Evolutionary conservation across 2,113 vertebrate genomes (phyloP).

Genomic region (Paracanthobrama guichenoti): DNA sequence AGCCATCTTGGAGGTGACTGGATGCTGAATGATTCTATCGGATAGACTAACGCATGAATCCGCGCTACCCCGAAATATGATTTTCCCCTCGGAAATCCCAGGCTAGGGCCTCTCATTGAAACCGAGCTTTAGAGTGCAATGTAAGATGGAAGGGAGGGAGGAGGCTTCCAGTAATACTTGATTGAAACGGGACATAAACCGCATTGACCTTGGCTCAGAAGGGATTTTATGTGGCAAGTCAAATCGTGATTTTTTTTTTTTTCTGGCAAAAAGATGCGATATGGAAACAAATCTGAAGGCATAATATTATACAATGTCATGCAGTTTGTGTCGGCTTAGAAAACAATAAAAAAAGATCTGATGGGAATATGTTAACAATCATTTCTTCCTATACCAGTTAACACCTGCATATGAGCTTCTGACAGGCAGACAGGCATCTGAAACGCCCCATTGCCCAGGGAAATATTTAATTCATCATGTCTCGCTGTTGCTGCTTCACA

Average conservation of each 20-base stretch:
- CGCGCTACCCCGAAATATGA: slow-evolving; percentile 24
- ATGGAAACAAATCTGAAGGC: slow-evolving; percentile 32
- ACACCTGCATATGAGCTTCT: slow-evolving; percentile 18
- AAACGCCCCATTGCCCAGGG: neutral
- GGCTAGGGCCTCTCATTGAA: slow-evolving; percentile 24
- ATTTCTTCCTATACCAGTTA: slow-evolving; percentile 6
- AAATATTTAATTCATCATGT: slow-evolving; percentile 19
- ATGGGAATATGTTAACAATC: slow-evolving; percentile 14
- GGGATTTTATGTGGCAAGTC: slow-evolving; percentile 25
- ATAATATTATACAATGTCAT: slow-evolving; percentile 22
- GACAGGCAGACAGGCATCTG: slow-evolving; percentile 7
- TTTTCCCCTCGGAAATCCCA: slow-evolving; percentile 35
- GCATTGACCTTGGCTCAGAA: slow-evolving; percentile 23
- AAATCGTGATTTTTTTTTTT: neutral
- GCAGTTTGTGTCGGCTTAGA: neutral
- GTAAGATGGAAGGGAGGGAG: slow-evolving; percentile 5
- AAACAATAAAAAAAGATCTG: neutral
- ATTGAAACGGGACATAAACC: slow-evolving; percentile 15
- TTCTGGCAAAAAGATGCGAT: neutral
- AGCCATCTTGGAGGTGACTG: slow-evolving; percentile 14
- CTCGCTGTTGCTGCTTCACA: neutral
- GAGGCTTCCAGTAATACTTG: slow-evolving; percentile 28
- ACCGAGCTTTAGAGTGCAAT: neutral
- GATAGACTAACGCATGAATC: slow-evolving; percentile 17
- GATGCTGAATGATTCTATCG: slow-evolving; percentile 2